A percentile compares a stretch with the other conserved stretches of the same genome.
phyloP scores from a whole-genome alignment of 1,140 invertebrate species.

The Ericerus pela region DNA sequence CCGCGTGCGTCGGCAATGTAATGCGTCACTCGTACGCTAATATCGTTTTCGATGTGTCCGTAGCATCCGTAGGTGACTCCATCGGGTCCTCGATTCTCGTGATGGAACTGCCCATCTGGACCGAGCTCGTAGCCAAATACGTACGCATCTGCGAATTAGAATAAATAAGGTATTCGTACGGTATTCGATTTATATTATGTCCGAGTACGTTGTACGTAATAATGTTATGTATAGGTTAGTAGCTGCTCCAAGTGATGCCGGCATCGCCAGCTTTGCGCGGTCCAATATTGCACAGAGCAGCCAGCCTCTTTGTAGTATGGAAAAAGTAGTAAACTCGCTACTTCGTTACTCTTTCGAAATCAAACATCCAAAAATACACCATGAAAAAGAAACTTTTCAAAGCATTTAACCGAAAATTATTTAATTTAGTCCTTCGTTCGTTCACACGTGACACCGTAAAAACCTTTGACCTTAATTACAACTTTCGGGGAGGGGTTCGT shows the following conservation, averaged over 20 bases:
- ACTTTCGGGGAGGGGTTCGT: no score
- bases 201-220: neutral
- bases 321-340: no score
- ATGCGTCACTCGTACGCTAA: constrained; percentile 47
- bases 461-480: no score
- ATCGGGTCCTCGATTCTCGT: constrained; percentile 53
- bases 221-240: neutral
- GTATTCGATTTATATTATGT: neutral
- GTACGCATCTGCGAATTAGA: neutral
- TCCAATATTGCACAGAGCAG: constrained; percentile 14
- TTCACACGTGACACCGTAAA: no score
- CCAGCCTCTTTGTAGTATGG: no score
- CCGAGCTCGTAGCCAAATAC: constrained; percentile 55
- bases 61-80: constrained; percentile 64
- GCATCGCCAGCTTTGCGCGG: neutral
- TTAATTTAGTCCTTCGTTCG: no score
- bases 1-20: constrained; percentile 63
- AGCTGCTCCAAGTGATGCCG: neutral
- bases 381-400: no score
- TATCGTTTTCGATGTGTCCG: constrained; percentile 52
- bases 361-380: no score
- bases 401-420: no score
- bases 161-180: neutral
- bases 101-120: constrained; percentile 57
- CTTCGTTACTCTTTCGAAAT: no score